Conservation (phyloP, 2,113 vertebrate genomes). For the Emydura subglobosa region DNA sequence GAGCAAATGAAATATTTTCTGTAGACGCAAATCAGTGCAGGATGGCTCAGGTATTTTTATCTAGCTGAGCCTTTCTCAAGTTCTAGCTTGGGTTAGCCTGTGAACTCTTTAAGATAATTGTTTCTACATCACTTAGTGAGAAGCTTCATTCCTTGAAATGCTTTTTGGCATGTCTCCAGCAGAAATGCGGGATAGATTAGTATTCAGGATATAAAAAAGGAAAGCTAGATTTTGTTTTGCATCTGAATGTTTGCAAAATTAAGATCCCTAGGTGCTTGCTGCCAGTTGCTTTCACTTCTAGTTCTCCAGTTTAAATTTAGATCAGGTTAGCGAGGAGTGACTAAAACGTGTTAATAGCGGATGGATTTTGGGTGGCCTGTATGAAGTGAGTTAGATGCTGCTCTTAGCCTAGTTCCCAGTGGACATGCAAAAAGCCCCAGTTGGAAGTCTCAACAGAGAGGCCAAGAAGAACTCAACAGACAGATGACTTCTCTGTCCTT, state of each 20-base stretch:
- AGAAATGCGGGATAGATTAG: background rate
- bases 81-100: background rate
- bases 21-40: fast-evolving
- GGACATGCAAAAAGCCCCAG: fast-evolving
- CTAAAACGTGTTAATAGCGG: slow-evolving; percentile 2
- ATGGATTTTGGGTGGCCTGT: background rate
- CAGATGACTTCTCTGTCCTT: background rate
- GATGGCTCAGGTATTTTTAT: background rate
- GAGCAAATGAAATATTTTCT: fast-evolving
- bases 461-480: background rate
- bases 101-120: background rate
- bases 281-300: background rate
- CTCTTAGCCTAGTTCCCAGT: background rate
- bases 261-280: background rate
- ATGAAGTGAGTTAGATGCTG: fast-evolving
- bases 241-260: background rate
- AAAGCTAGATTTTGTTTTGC: background rate
- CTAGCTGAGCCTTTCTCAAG: background rate
- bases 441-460: fast-evolving
- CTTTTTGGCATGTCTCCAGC: background rate
- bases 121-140: slow-evolving; percentile 27
- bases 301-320: background rate
- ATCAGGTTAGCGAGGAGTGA: background rate
- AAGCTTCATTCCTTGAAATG: background rate
- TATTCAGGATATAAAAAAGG: fast-evolving